A percentile compares a stretch with the other conserved stretches of the same genome.
Conservation (phyloP, 2,888 invertebrate species). For the Charanyca ferruginea region DNA sequence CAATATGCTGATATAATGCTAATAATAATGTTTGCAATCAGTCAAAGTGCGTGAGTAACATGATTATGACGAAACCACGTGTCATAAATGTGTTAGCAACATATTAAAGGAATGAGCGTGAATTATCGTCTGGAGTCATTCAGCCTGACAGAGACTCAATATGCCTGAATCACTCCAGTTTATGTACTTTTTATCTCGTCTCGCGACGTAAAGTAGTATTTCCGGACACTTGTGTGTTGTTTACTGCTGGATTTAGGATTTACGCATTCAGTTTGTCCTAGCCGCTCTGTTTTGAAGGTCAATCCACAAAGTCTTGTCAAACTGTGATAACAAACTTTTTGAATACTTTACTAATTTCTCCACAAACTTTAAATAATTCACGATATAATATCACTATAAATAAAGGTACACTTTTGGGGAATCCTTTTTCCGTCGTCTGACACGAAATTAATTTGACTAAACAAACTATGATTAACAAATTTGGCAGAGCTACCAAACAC, state of each 20-base stretch:
- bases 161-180: background rate
- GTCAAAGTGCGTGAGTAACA: too few relatives aligned
- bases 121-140: background rate
- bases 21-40: too few relatives aligned
- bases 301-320: too few relatives aligned
- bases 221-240: background rate
- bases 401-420: background rate
- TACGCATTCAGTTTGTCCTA: background rate
- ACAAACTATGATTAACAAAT: background rate
- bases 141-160: background rate
- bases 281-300: background rate
- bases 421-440: background rate
- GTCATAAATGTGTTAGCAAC: constrained; percentile 9
- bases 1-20: too few relatives aligned
- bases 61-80: constrained; percentile 4
- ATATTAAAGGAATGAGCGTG: constrained; percentile 8
- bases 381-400: background rate
- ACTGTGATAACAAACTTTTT: background rate
- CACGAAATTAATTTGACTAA: too few relatives aligned
- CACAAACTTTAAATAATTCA: background rate
- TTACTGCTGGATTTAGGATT: background rate
- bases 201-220: background rate
- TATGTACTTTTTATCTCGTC: background rate
- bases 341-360: background rate
- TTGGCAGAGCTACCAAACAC: background rate